Evolutionary conservation across 37 sponge, comb jelly and placozoan species (phyloP), one percentile per base, ranked within the genome.

Genomic region (Ephydatia muelleri): DNA sequence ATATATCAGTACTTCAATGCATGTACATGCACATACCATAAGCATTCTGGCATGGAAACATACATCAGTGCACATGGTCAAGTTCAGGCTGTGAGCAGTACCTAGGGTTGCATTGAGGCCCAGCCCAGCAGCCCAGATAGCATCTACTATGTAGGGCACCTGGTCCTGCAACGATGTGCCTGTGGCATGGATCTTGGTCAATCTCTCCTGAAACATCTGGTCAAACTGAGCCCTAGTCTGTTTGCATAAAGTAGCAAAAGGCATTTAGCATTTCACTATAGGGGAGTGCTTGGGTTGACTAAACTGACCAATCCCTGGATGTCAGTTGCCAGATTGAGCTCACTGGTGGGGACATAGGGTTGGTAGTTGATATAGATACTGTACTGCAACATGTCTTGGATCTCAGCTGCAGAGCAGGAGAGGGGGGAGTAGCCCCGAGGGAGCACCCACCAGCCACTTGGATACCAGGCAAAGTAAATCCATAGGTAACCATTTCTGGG

Each of bases 401-500:
- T 6, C 35, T 83, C 73, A 0, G 23, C 33, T 22, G 2, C 5
- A 0, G 74, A 21, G 49, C 93, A 92, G 32, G 35, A 28, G 19
- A 68, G 26, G n/a, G 79, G 74, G 3, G 67, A 37, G 38, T 91
- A 86, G 6, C 57, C 57, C 19, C 57, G 19, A 11, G 39, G 40
- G 14, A 49, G 37, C 30, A n/a, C 64, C 93, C 93, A 92, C 85
- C 89, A 92, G 27, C 77, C 16, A 0, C 85, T 71, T 3, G 57
- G 49, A 66, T 88, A 92, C 93, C 89, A 92, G 65, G 78, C 82
- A 85, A 37, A 85, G 19, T 49, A 34, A 2, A 92, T 49, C 89
- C 89, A 92, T 0, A 39, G 71, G 67, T 92, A 92, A 0, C 90
- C 85, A 72, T 79, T 68, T 9, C 30, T 13, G 19, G 23, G 31